Conservation (phyloP, 2,113 vertebrate genomes). For the Epinephelus cyanopodus region DNA sequence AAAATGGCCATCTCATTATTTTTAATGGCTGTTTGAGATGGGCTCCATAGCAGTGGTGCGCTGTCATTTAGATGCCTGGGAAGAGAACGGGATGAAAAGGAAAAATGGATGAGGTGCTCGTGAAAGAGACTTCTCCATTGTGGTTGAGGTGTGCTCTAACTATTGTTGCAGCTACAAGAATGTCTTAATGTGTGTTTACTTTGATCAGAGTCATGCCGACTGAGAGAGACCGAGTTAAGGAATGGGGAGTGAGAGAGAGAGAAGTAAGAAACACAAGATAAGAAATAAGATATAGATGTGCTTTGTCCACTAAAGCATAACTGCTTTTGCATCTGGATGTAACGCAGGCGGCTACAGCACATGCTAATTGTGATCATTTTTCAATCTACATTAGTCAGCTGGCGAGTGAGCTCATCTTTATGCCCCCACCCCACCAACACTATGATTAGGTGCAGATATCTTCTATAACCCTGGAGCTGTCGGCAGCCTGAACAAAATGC, state of each 20-base stretch:
- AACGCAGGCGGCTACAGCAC: conserved; percentile 29
- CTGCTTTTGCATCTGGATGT: conserved; percentile 30
- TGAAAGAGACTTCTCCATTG: conserved; percentile 29
- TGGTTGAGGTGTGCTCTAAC: conserved; percentile 40
- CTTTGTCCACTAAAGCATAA: background rate
- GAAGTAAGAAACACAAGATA: background rate
- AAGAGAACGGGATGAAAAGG: conserved; percentile 53
- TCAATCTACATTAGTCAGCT: conserved; percentile 61
- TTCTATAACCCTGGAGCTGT: conserved; percentile 58
- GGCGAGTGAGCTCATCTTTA: conserved; percentile 42
- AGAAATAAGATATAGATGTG: background rate
- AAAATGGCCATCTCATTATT: conserved; percentile 82
- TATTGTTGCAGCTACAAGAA: conserved; percentile 22
- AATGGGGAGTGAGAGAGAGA: background rate
- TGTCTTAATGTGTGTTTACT: conserved; percentile 44
- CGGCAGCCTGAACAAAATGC: conserved; percentile 65
- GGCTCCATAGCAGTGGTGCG: conserved; percentile 45
- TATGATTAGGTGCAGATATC: conserved; percentile 63
- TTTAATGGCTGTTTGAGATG: conserved; percentile 79
- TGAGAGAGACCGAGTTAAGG: background rate
- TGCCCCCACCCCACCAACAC: conserved; percentile 9
- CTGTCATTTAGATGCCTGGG: conserved; percentile 67
- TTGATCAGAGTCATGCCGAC: conserved; percentile 19
- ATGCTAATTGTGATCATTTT: conserved; percentile 67
- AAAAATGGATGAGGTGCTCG: conserved; percentile 52